Evolutionary conservation across 2,888 invertebrate genomes (phyloP), one percentile per base, ranked within the genome.

Genomic region (Drosophila ezoana): DNA sequence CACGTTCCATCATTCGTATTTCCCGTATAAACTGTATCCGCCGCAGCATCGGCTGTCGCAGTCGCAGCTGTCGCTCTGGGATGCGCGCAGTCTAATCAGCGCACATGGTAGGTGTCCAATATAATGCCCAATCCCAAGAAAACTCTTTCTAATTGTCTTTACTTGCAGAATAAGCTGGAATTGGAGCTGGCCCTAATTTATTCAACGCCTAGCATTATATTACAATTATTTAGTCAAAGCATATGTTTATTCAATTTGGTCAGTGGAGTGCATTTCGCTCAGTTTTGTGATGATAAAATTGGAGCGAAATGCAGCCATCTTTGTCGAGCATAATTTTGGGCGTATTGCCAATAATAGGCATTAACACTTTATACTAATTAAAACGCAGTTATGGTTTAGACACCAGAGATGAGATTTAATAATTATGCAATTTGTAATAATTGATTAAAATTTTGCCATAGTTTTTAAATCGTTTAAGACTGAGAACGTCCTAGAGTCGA

Each of bases 391-490:
- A 51, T 67, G 49, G 59, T 52, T 82, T 76, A 76, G 60, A 58
- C 52, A 67, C 58, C 61, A 20, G 76, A 81, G 73, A 73, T 74
- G 71, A 83, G 85, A 83, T 83, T 83, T 83, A 81, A 72, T 79
- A 62, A 87, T 83, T 83, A 87, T 83, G 87, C 87, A 87, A 83
- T 74, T 83, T 83, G 85, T 83, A 83, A 83, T 83, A 79, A 76
- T 84, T 76, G 72, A 82, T 83, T 83, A 88, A 86, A 86, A 89
- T 90, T 90, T 90, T 90, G 90, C 90, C 90, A 90, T 90, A 90
- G 90, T 89, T 90, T 79, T 90, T 83, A 87, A 90, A 90, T 90
- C 87, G 90, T 85, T 91, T 88, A 92, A 92, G 92, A 92, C 92
- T 92, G 92, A 92, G 89, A 85, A 91, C 90, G 91, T 92, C 91